These are phyloP conservation scores for Aplochiton taeniatus DNA, from an alignment of 2,797 vertebrate species.

Conservation along the genomic window DNA sequence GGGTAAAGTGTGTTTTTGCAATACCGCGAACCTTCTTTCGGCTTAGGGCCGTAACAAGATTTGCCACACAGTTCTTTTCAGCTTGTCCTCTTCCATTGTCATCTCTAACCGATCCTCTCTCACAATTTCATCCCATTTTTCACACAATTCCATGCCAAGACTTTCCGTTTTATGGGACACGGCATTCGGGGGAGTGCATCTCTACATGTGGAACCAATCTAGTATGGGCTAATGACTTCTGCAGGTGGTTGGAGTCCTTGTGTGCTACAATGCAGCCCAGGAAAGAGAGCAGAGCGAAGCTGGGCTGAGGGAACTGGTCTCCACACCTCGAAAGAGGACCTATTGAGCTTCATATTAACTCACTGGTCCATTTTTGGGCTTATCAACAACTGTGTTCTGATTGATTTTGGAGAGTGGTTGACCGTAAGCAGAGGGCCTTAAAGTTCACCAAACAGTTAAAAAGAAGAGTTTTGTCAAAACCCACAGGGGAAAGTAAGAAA, in stretches of 20 bases:
- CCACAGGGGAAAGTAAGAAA: too few species aligned
- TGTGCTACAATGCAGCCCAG: slow-evolving; percentile 48
- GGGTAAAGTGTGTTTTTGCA: neutral
- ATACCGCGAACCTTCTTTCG: neutral
- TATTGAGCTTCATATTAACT: neutral
- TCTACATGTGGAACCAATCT: slow-evolving; percentile 74
- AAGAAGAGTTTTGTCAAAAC: too few species aligned
- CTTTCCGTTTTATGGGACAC: slow-evolving; percentile 67
- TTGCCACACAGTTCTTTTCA: slow-evolving; percentile 12
- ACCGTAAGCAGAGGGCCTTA: too few species aligned
- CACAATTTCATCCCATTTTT: slow-evolving; percentile 47
- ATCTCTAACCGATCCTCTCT: slow-evolving; percentile 44
- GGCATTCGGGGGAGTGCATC: slow-evolving; percentile 67
- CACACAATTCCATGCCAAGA: slow-evolving; percentile 61
- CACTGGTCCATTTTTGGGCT: slow-evolving; percentile 14
- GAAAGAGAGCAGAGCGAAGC: slow-evolving; percentile 45
- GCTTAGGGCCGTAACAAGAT: slow-evolving; percentile 9
- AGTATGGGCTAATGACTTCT: slow-evolving; percentile 65
- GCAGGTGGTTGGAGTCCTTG: slow-evolving; percentile 67
- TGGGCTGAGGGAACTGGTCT: slow-evolving; percentile 31
- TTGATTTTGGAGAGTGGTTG: too few species aligned
- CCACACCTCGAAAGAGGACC: slow-evolving; percentile 27
- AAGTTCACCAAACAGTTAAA: too few species aligned
- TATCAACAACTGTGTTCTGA: too few species aligned
- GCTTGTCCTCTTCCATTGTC: slow-evolving; percentile 3